Percentiles rank a stretch among this genome's conserved stretches.
Evolutionary conservation across 2,888 invertebrate genomes (phyloP).

Genomic region (Pseudoips prasinana): DNA sequence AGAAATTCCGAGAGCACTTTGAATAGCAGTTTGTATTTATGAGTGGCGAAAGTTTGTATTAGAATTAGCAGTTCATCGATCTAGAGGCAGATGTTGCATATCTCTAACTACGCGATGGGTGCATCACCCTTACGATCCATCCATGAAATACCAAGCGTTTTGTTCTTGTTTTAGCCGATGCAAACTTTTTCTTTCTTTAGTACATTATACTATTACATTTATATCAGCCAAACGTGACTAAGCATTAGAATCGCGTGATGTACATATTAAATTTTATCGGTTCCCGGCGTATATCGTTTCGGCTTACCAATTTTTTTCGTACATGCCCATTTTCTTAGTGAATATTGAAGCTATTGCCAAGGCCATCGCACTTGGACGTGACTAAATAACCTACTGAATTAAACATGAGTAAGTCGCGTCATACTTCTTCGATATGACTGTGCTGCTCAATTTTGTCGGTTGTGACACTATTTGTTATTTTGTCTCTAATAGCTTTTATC

Average conservation of each 20-base stretch:
- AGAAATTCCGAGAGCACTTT: too few relatives aligned
- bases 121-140: too few relatives aligned
- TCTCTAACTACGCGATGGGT: too few relatives aligned
- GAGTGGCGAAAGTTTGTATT: too few relatives aligned
- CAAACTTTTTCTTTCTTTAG: too few relatives aligned
- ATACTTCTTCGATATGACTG: constrained; percentile 39
- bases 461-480: constrained; percentile 40
- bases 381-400: constrained; percentile 49
- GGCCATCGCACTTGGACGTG: constrained; percentile 44
- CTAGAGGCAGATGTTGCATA: too few relatives aligned
- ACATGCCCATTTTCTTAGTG: constrained; percentile 51
- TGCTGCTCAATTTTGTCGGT: constrained; percentile 43
- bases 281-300: constrained; percentile 8
- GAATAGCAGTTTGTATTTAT: too few relatives aligned
- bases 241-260: constrained; percentile 2
- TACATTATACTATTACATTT: too few relatives aligned
- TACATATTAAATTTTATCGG: constrained; percentile 23
- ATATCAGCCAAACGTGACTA: too few relatives aligned
- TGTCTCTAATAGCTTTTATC: constrained; percentile 32
- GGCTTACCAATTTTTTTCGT: constrained; percentile 29
- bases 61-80: too few relatives aligned
- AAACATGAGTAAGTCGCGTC: constrained; percentile 42
- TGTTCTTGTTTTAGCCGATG: too few relatives aligned
- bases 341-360: constrained; percentile 42
- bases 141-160: too few relatives aligned